Conservation (phyloP, 2,888 invertebrate genomes). For the Isoperla grammatica region DNA sequence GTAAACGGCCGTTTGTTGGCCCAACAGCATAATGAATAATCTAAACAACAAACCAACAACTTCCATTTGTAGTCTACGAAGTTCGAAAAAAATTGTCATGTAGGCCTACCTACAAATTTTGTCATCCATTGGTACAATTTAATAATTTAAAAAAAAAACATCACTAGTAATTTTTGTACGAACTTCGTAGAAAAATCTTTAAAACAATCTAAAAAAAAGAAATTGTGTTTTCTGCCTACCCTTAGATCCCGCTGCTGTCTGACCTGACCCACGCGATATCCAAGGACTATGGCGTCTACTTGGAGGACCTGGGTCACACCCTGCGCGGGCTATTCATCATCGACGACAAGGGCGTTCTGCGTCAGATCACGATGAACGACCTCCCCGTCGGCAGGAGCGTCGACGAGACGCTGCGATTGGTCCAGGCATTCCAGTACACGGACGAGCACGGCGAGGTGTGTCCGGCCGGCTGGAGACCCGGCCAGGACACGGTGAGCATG, state of each 20-base stretch:
- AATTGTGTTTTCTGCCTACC: too few species aligned
- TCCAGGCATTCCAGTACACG: constrained; percentile 93
- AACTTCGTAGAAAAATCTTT: too few species aligned
- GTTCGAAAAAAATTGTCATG: too few species aligned
- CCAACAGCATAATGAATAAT: too few species aligned
- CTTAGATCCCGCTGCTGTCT: constrained; percentile 87
- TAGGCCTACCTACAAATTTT: too few species aligned
- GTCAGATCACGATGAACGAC: constrained; percentile 97
- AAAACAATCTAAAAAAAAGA: too few species aligned
- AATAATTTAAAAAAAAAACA: too few species aligned
- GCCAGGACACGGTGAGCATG: constrained; percentile 83
- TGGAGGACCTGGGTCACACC: constrained; percentile 49
- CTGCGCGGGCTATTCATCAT: constrained; percentile 83
- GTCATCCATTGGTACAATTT: too few species aligned
- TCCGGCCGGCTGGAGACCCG: constrained; percentile 93
- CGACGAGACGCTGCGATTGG: constrained; percentile 87
- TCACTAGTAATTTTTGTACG: too few species aligned
- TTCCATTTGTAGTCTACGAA: too few species aligned
- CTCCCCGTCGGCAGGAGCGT: constrained; percentile 89
- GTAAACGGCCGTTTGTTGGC: too few species aligned
- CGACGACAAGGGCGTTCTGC: constrained; percentile 76
- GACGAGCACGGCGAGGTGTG: constrained; percentile 92
- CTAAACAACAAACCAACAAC: too few species aligned
- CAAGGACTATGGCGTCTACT: constrained; percentile 89
- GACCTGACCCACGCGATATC: constrained; percentile 87